A percentile compares a stretch with the other conserved stretches of the same genome.
phyloP scores from a whole-genome alignment of 2,113 vertebrate species.

The Cathartes aura region DNA sequence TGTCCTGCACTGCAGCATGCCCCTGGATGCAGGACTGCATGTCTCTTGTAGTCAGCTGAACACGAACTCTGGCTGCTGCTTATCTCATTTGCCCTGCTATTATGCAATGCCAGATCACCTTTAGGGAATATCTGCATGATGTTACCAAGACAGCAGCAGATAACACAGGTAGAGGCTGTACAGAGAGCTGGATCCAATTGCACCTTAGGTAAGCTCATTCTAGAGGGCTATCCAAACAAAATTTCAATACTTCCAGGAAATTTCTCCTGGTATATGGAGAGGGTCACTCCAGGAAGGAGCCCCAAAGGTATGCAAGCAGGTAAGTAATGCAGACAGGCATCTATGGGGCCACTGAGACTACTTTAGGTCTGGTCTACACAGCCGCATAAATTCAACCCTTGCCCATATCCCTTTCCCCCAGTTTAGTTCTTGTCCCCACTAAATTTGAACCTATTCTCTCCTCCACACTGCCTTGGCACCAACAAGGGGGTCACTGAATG shows the following conservation, averaged over 20 bases:
- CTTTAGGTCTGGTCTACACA: not conserved
- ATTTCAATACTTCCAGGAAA: not conserved
- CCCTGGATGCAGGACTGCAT: not conserved
- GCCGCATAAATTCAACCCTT: not conserved
- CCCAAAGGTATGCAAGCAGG: not conserved
- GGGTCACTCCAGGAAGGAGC: not conserved
- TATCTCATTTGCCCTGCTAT: not conserved
- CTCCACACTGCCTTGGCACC: not conserved
- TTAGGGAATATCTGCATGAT: not conserved
- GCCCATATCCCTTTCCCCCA: not conserved
- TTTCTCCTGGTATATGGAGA: not conserved
- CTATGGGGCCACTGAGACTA: fast-evolving
- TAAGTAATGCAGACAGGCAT: not conserved
- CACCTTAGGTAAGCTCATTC: not conserved
- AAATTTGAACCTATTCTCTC: not conserved
- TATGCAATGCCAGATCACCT: not conserved
- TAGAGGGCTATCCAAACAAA: not conserved
- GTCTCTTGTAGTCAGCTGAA: not conserved
- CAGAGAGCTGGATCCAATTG: not conserved
- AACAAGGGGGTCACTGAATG: not conserved
- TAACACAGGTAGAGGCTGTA: not conserved
- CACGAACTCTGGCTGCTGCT: not conserved
- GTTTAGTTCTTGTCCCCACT: not conserved
- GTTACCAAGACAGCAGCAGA: not conserved
- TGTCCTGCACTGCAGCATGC: not conserved